Evolutionary conservation across 64 coral and sea anemone genomes (phyloP).

Genomic region (Pocillopora damicornis): DNA sequence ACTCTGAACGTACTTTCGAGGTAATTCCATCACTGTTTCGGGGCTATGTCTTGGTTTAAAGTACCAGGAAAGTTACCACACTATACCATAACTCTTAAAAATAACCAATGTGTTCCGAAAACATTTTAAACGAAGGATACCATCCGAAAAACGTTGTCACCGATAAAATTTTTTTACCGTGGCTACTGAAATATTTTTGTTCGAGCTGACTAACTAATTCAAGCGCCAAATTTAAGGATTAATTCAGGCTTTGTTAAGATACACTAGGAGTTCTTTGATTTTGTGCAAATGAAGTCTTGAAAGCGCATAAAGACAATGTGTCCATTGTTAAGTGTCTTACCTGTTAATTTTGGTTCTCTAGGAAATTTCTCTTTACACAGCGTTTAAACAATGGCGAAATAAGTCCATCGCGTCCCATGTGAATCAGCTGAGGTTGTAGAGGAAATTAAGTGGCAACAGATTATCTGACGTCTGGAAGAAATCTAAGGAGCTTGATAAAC

Average conservation of each 20-base stretch:
- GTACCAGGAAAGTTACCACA: not conserved
- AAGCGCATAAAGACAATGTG: not conserved
- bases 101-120: not conserved
- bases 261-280: not conserved
- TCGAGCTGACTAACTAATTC: not conserved
- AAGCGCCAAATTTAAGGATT: not conserved
- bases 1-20: not conserved
- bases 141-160: not conserved
- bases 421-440: not conserved
- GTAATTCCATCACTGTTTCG: conserved; percentile 27
- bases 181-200: not conserved
- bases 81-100: not conserved
- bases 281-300: conserved; percentile 42
- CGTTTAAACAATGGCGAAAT: not conserved
- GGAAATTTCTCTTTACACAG: not conserved
- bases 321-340: conserved; percentile 32
- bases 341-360: conserved; percentile 31
- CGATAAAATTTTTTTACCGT: not conserved
- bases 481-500: not conserved
- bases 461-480: not conserved
- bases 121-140: not conserved
- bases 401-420: not conserved
- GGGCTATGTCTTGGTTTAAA: not conserved
- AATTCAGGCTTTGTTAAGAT: conserved; percentile 8
- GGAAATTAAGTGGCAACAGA: not conserved